phyloP scores from a whole-genome alignment of 1,140 invertebrate genomes.

The Scaptomyza pallida region DNA sequence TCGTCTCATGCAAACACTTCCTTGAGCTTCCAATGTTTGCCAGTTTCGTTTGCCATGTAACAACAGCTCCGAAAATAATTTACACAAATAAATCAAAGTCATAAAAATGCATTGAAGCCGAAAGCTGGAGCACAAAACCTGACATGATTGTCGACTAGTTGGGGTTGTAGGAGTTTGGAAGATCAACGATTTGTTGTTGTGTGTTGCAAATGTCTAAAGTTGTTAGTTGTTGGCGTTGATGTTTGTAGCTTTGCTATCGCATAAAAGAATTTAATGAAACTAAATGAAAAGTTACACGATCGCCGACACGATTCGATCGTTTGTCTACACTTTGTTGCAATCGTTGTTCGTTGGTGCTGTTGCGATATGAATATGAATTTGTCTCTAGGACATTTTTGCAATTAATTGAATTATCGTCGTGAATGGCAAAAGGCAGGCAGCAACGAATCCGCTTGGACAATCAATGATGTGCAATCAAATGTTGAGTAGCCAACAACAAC shows the following conservation, averaged over 20 bases:
- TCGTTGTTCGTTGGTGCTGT: conserved; percentile 26
- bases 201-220: conserved; percentile 49
- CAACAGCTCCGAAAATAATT: conserved; percentile 75
- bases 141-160: conserved; percentile 15
- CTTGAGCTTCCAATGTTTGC: conserved; percentile 35
- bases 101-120: conserved; percentile 59
- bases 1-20: conserved; percentile 66
- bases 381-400: conserved; percentile 82
- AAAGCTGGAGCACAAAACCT: conserved; percentile 30
- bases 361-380: conserved; percentile 77
- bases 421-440: conserved; percentile 74
- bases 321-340: conserved; percentile 66
- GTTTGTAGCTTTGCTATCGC: conserved; percentile 66
- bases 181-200: conserved; percentile 53
- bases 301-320: conserved; percentile 64
- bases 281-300: conserved; percentile 81
- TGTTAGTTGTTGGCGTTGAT: conserved; percentile 15
- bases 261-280: conserved; percentile 83
- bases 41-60: conserved; percentile 59
- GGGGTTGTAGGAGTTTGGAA: conserved; percentile 15
- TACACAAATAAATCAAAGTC: conserved; percentile 81
- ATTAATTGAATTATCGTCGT: conserved; percentile 83
- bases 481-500: conserved; percentile 48
- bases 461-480: conserved; percentile 72
- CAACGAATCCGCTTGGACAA: conserved; percentile 49